Base-by-base conservation (phyloP, 2,797 vertebrate species). In the Sebastes umbrosus region DNA sequence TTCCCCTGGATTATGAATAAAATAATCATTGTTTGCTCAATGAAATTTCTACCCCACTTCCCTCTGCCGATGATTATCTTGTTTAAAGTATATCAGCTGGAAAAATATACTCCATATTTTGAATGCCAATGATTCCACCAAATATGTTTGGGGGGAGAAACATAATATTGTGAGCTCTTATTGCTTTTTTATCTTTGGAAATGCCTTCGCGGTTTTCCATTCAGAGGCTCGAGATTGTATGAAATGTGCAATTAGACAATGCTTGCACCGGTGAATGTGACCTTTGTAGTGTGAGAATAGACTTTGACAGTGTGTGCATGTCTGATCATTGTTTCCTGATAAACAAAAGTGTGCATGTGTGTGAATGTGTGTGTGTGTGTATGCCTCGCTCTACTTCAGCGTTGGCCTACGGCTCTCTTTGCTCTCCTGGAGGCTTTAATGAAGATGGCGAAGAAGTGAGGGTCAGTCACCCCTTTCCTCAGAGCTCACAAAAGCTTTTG, bases 31-130 rank as follows among this genome's bases (percentile, higher is more conserved):
- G 82, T 93, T 94, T 93, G 91, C 91, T 92, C 94, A 91, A 88
- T 93, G 92, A 94, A 93, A 95, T 93, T 94, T 94, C 92, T 93
- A 93, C 88, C 88, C 89, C 91, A 89, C 91, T 94, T 93, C 93
- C 92, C 87, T 83, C 77, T 77, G 83, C 94, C 90, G 94, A 93
- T 94, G 92, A 94, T 94, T 94, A 95, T 95, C 94, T 94, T 93
- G 92, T 95, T 95, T 94, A 94, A 96, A 94, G 87, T 89, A 94
- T 94, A 94, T 96, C 93, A 94, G 87, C 93, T 95, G 92, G 94
- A 96, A 96, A 54, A 95, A 95, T 94, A 91, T 90, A 92, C 93
- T 93, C 86, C 79, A 86, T 92, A 89, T 93, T 94, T 95, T 94
- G 93, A 94, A 96, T 95, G 93, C 86, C 94, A 94, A 92, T 89